Evolutionary conservation across 2,797 vertebrate genomes (phyloP).

Genomic region (Danio choprae): DNA sequence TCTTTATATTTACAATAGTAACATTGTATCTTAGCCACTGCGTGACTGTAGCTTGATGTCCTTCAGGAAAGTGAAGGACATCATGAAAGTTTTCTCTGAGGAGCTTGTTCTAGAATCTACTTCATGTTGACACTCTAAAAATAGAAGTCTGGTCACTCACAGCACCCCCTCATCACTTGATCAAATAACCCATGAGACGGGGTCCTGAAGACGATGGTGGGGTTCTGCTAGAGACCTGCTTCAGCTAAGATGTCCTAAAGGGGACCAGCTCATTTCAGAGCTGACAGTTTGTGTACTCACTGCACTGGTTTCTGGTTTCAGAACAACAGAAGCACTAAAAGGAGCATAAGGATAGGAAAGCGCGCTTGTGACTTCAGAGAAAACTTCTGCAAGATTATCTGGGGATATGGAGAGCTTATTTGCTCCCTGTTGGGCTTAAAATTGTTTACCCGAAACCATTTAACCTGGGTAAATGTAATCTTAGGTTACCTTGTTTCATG

Average conservation of each 20-base stretch:
- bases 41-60: background rate
- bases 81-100: constrained; percentile 40
- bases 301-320: constrained; percentile 21
- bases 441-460: constrained; percentile 4
- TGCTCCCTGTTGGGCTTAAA: background rate
- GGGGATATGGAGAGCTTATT: background rate
- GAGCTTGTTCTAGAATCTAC: constrained; percentile 61
- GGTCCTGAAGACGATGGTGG: background rate
- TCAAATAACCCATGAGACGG: constrained; percentile 52
- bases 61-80: constrained; percentile 46
- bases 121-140: constrained; percentile 67
- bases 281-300: constrained; percentile 17
- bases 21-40: background rate
- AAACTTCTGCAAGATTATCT: background rate
- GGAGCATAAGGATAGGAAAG: background rate
- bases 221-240: constrained; percentile 32
- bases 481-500: constrained; percentile 5
- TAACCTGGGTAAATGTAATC: background rate
- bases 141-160: constrained; percentile 57
- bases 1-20: constrained; percentile 27
- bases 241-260: constrained; percentile 26
- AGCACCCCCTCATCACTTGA: constrained; percentile 59
- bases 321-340: background rate
- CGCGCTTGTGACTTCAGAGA: background rate
- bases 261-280: constrained; percentile 21